Evolutionary conservation across 2,113 vertebrate genomes (phyloP), one percentile per base, ranked within the genome.

Genomic region (Alexandromys fortis): DNA sequence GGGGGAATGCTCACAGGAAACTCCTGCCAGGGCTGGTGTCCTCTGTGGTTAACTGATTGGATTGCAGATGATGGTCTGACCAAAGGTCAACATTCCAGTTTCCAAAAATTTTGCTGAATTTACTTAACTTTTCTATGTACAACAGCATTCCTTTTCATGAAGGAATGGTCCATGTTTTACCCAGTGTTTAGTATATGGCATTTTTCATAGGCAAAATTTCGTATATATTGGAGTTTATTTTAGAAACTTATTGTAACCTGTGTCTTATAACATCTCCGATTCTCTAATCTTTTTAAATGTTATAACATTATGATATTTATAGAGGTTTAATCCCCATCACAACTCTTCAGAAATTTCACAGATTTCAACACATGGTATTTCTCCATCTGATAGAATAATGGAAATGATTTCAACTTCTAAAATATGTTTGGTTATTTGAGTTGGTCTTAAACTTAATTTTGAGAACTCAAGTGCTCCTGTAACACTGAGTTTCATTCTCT

Each of bases 381-480:
- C 38, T 14, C 24, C 3, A 86, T 82, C 49, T 77, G 11, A 73
- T 82, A 28, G 35, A 82, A 89, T 89, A 2, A 26, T 79, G 88
- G 63, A 86, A 94, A 92, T 82, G 70, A 73, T 89, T 95, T 94
- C 61, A 82, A 47, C n/a, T 72, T 95, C n/a, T 92, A 61, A 87
- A 72, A 95, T 77, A 30, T 67, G 81, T 72, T 96, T 19, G 76
- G 9, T 24, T 93, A 33, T 91, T 81, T 42, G 21, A 67, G 12
- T 89, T 85, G 55, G 78, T 86, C 91, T 93, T 86, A 49, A 5
- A 75, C 16, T 67, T 6, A 67, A 38, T 82, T 94, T 86, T 52
- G 38, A 26, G 1, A 96, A 75, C 49, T 7, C 2, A 79, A 42
- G 63, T 70, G 17, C 45, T 72, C 89, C 22, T 61, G 21, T 95